Base-by-base conservation (phyloP, 1,140 invertebrate species). In the Leguminivora glycinivorella region DNA sequence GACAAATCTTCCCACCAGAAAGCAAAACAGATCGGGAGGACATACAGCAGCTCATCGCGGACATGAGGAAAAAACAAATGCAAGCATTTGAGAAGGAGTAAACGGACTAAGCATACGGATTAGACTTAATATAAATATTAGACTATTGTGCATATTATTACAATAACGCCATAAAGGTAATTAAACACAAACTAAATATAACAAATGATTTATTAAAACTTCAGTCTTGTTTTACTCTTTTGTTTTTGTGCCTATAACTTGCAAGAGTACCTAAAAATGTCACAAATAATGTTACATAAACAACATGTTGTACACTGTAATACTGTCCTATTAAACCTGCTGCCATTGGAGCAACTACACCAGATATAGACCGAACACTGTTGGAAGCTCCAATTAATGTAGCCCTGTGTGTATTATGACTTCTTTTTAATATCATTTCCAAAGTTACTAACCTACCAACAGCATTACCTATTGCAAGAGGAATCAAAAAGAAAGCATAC, bases 1-100 rank as follows among this genome's bases (percentile, higher is more conserved):
- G 94, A 25, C 92, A 96, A 78, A 83, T 94, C 14, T 95, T 94
- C 84, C 95, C 95, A n/a, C 95, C 95, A 5, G 94, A 95, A 74
- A 93, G 93, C 83, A 84, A 92, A 79, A 85, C 91, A 72, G 84
- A 94, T 67, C 89, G 91, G 74, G 89, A 94, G 79, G 91, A 92
- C 75, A 92, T 95, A 56, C 86, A 94, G 75, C 87, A 93, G 4
- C 91, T 93, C 1, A 94, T 95, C 40, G 84, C 85, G 58, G 90
- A 94, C 43, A 92, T 94, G 77, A 92, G 93, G 70, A 91, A 92
- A 75, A 93, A 94, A 72, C 83, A 89, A 75, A 78, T 87, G 67
- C 76, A 75, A 75, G 75, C 77, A 4, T 26, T 89, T 17, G 84
- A 89, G 71, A 75, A 71, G 26, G 78, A 88, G 56, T 82, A 63